Base-by-base conservation (phyloP, 2,797 vertebrate species). In the Scyliorhinus canicula region DNA sequence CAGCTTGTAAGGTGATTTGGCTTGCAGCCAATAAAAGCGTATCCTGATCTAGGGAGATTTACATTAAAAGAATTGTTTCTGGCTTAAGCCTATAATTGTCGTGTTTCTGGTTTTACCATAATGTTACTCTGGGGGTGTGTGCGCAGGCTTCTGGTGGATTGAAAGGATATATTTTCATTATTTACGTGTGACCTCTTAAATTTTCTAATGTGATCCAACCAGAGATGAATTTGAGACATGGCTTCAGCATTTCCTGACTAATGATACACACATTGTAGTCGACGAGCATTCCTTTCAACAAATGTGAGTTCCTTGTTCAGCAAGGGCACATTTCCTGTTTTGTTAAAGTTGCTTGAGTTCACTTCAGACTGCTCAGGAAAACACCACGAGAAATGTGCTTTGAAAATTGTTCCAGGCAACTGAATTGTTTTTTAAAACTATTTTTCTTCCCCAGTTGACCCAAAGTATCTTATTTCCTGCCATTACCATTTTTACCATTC, bases 261-360 rank as follows among this genome's bases (percentile, higher is more conserved):
- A 93, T 40, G 44, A 31, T 71, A 5, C 93, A 67, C 40, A 44
- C 40, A 19, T 74, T 94, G 47, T 26, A 44, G 88, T 63, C 60
- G 57, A 2, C 21, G 44, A 65, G 40, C 60, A 44, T 91, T 90
- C 55, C 57, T 90, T 91, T 91, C 57, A 44, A 65, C 88, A 91
- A 91, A 91, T n/a, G 52, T 35, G 60, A 91, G 57, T 21, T 44
- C n/a, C 60, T 91, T 91, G n/a, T 91, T 65, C 88, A 44, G 40
- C 88, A 65, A 91, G 71, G 35, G 88, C n/a, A 65, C 28, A 12
- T 55, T 94, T 94, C 93, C 93, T 74, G 93, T 93, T 69, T 65
- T 71, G 67, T 69, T 71, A 52, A 19, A 74, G 28, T 5, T 21
- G 28, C 91, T 28, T 28, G 65, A 40, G 16, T 55, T 69, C 9